phyloP scores from a whole-genome alignment of 2,888 invertebrate species.

The Phalera bucephala region DNA sequence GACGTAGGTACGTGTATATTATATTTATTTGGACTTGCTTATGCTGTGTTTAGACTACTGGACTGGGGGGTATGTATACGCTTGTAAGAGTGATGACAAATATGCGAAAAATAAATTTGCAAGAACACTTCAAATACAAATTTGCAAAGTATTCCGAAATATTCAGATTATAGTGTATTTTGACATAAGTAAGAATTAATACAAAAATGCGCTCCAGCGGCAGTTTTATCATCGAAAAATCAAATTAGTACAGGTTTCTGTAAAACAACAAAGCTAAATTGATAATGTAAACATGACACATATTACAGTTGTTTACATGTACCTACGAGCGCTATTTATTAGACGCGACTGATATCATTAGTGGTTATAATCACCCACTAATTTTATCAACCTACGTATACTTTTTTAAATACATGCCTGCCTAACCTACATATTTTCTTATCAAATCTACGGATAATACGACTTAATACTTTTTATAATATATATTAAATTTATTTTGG shows the following conservation, averaged over 20 bases:
- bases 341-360: conserved; percentile 15
- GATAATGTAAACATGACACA: not conserved
- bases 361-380: conserved; percentile 20
- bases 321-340: conserved; percentile 9
- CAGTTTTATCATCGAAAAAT: conserved; percentile 12
- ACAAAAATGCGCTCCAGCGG: conserved; percentile 19
- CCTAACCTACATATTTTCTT: not conserved
- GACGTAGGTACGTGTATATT: too few species aligned
- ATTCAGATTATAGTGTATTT: conserved; percentile 17
- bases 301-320: not conserved
- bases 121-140: not conserved
- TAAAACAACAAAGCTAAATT: not conserved
- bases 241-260: not conserved
- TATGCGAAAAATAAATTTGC: not conserved
- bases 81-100: not conserved
- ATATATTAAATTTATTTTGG: not conserved
- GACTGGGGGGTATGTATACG: not conserved
- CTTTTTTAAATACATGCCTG: not conserved
- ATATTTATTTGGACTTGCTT: conserved; percentile 5
- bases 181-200: conserved; percentile 18
- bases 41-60: conserved; percentile 15
- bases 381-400: not conserved
- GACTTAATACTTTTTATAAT: not conserved
- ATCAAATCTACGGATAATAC: not conserved
- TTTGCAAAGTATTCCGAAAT: conserved; percentile 3